These are phyloP conservation scores for Ectemnius lituratus DNA, from an alignment of 2,888 invertebrate genomes.

Conservation along the genomic window DNA sequence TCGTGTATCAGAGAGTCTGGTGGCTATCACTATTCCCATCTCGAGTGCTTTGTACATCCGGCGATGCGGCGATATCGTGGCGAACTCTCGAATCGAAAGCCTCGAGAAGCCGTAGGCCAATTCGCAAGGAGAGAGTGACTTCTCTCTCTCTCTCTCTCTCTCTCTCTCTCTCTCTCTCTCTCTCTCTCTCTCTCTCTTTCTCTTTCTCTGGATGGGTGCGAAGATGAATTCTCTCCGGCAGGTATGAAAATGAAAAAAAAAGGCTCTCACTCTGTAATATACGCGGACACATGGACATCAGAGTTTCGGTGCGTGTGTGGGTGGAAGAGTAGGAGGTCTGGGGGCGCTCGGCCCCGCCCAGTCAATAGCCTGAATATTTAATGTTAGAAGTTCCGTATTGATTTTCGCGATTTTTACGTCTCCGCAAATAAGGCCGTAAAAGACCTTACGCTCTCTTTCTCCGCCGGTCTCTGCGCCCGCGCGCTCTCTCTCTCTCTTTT, in stretches of 20 bases:
- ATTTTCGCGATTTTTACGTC: constrained; percentile 77
- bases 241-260: too few species aligned
- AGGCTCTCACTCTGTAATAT: too few species aligned
- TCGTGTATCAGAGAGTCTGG: too few species aligned
- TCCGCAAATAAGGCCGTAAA: constrained; percentile 77
- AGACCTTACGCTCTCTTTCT: constrained; percentile 56
- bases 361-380: constrained; percentile 77
- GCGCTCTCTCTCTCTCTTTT: background rate
- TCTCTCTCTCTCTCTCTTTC: constrained; percentile 15
- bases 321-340: constrained; percentile 20
- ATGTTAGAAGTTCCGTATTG: constrained; percentile 77
- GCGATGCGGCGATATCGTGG: too few species aligned
- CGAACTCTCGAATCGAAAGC: too few species aligned
- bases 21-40: too few species aligned
- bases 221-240: too few species aligned
- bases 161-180: constrained; percentile 15
- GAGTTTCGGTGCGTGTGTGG: background rate
- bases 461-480: constrained; percentile 7
- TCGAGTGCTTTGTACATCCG: too few species aligned
- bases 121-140: constrained; percentile 22
- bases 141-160: constrained; percentile 15
- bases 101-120: background rate
- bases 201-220: too few species aligned
- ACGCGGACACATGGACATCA: constrained; percentile 22
- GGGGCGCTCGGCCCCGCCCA: constrained; percentile 68